Conservation (phyloP, 2,797 vertebrate genomes). For the Lepilemur septentrionalis region DNA sequence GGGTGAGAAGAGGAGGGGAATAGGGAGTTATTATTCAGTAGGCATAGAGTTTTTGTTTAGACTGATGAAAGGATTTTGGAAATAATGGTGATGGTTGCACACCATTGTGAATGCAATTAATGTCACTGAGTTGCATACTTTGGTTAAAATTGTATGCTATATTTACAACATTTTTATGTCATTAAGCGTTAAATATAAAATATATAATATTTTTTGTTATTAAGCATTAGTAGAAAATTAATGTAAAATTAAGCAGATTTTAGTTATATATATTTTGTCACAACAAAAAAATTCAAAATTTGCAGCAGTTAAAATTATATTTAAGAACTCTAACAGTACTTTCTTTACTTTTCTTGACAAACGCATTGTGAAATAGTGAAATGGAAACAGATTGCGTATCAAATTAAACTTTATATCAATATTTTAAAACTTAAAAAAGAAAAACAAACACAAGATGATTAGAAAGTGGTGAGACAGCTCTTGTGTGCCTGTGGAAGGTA, state of each 20-base stretch:
- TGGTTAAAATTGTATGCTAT: background rate
- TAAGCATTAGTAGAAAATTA: background rate
- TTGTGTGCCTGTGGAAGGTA: background rate
- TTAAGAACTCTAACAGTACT: background rate
- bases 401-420: background rate
- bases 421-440: background rate
- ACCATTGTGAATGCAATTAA: background rate
- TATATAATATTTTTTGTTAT: background rate
- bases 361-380: background rate
- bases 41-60: background rate
- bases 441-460: background rate
- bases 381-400: background rate
- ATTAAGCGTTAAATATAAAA: background rate
- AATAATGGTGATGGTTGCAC: background rate
- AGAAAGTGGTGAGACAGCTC: background rate
- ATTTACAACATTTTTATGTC: background rate
- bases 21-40: background rate
- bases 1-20: background rate
- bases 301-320: background rate
- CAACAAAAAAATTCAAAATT: background rate
- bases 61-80: background rate
- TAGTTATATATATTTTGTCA: background rate
- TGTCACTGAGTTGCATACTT: background rate
- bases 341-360: background rate
- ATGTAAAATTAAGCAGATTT: background rate